These are phyloP conservation scores for Mola mola DNA, from an alignment of 2,113 vertebrate genomes.

Conservation along the genomic window DNA sequence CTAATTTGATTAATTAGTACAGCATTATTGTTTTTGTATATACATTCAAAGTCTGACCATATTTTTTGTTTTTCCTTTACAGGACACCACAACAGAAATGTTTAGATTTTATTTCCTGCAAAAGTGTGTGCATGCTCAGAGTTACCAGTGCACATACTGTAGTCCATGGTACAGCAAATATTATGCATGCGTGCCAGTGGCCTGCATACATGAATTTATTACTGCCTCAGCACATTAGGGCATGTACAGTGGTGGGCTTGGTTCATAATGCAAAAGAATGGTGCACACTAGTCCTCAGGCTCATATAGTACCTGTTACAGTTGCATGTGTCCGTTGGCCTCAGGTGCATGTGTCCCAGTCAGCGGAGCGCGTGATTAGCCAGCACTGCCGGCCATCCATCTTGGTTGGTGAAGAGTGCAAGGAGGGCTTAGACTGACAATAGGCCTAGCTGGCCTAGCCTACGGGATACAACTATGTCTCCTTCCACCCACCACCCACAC, in stretches of 20 bases:
- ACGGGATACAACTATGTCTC: slow-evolving; percentile 34
- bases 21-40: too few relatives aligned
- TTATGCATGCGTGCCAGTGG: background rate
- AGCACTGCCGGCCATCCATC: slow-evolving; percentile 66
- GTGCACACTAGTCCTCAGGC: slow-evolving; percentile 21
- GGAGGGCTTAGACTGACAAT: slow-evolving; percentile 47
- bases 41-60: too few relatives aligned
- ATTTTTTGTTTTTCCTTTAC: background rate
- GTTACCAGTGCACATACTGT: background rate
- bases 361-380: slow-evolving; percentile 68
- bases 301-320: slow-evolving; percentile 28
- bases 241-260: slow-evolving; percentile 1
- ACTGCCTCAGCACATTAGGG: slow-evolving; percentile 16
- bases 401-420: slow-evolving; percentile 44
- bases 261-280: background rate
- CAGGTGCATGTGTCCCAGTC: slow-evolving; percentile 51
- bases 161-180: slow-evolving; percentile 1
- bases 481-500: slow-evolving; percentile 31
- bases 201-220: slow-evolving; percentile 8
- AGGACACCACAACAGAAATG: background rate
- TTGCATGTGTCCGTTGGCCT: slow-evolving; percentile 39
- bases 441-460: slow-evolving; percentile 39
- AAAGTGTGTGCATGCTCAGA: background rate
- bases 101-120: background rate
- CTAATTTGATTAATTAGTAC: too few relatives aligned